Base-by-base conservation (phyloP, 1,140 invertebrate genomes). In the Bombus impatiens region DNA sequence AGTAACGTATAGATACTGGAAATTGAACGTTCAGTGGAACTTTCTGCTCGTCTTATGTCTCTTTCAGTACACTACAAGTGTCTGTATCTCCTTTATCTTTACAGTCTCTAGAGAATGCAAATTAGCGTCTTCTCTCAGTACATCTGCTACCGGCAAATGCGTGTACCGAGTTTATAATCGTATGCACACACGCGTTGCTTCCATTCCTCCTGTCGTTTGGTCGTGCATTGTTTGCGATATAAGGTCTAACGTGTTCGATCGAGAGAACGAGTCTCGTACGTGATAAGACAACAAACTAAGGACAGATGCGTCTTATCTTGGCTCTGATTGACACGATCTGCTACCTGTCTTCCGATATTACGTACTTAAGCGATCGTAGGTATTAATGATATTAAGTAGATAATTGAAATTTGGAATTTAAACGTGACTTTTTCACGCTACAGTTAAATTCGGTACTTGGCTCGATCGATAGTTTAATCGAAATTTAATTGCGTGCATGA, bases 141-240 rank as follows among this genome's bases (percentile, higher is more conserved):
- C 42, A 82, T 82, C 79, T 32, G 47, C n/a, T 10, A 35, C 25
- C 22, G n/a, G 15, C 22, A 18, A 79, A 47, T 42, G 53, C 67
- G 37, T 80, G 53, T 68, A 47, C 53, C 67, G 65, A 71, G 77
- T 72, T 68, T 44, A 67, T 80, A 85, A 72, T 80, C 68, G 35
- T 35, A 37, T 47, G 15, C 42, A 47, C 53, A 47, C 25, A 78
- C 32, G 40, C n/a, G 53, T 42, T 35, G 44, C 75, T n/a, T 78
- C 75, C 47, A 32, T 37, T 68, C 35, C 35, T 78, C 70, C 62
- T 42, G 53, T 59, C 62, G 42, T 77, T 72, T 40, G 32, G 9
- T 65, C 47, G 77, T 71, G 82, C 76, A 70, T 57, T 71, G 82
- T 71, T 71, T 59, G 82, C 82, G 47, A 62, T 42, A 65, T 65